These are phyloP conservation scores for Babyrousa celebensis DNA, from an alignment of 2,797 vertebrate genomes.

Conservation along the genomic window DNA sequence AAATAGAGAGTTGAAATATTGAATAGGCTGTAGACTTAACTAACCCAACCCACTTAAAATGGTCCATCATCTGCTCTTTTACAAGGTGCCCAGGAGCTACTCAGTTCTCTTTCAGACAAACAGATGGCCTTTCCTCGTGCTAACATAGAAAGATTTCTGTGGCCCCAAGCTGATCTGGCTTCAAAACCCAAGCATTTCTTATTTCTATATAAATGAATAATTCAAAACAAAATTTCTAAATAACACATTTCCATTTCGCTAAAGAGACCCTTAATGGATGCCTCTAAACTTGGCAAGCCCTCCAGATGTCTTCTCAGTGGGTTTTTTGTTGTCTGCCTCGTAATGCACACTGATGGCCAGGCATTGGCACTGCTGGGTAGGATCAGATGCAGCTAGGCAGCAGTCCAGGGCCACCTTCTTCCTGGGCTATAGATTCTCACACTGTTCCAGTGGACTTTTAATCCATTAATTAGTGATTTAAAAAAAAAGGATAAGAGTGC, in stretches of 20 bases:
- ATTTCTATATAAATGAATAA: conserved; percentile 85
- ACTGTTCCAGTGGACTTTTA: conserved; percentile 47
- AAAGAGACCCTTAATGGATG: conserved; percentile 75
- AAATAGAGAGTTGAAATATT: conserved; percentile 68
- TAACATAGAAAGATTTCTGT: conserved; percentile 71
- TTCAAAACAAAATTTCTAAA: conserved; percentile 82
- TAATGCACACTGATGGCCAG: conserved; percentile 48
- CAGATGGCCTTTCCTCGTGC: conserved; percentile 48
- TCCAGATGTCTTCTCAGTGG: neutral
- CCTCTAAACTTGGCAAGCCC: conserved; percentile 77
- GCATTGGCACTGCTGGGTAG: neutral
- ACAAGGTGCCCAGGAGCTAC: conserved; percentile 43
- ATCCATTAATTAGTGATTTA: conserved; percentile 66
- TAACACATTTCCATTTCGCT: conserved; percentile 78
- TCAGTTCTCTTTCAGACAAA: conserved; percentile 64
- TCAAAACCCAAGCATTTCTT: conserved; percentile 75
- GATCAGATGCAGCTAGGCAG: neutral
- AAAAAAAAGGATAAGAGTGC: conserved; percentile 66
- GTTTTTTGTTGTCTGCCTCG: conserved; percentile 59
- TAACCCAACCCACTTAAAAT: conserved; percentile 65
- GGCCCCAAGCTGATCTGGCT: conserved; percentile 56
- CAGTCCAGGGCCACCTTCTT: conserved; percentile 58
- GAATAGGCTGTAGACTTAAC: conserved; percentile 62
- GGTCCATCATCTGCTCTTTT: conserved; percentile 54
- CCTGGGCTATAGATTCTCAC: conserved; percentile 49